Evolutionary conservation across 2,113 vertebrate species (phyloP).

Genomic region (Cyanocitta stelleri): DNA sequence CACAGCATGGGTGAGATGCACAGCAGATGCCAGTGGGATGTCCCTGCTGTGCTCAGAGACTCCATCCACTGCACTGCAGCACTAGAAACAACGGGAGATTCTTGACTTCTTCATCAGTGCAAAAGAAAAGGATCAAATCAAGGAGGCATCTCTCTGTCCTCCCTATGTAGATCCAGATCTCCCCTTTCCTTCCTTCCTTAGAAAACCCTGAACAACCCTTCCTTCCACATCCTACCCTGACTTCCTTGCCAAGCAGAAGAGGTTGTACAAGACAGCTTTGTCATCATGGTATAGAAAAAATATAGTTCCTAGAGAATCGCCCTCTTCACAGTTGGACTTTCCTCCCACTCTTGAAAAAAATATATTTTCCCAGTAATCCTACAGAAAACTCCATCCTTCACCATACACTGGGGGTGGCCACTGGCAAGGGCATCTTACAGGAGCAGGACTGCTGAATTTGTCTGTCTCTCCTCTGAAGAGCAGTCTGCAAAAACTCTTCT

Average conservation of each 20-base stretch:
- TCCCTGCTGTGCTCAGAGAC: neutral
- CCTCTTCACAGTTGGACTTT: neutral
- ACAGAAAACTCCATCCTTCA: neutral
- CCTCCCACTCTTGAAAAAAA: neutral
- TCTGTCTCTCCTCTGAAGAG: neutral
- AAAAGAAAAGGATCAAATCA: neutral
- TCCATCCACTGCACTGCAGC: neutral
- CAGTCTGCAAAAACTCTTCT: neutral
- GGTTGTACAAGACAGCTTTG: neutral
- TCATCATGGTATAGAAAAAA: neutral
- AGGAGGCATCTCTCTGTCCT: neutral
- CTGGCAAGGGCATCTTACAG: neutral
- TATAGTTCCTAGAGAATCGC: neutral
- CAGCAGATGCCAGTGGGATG: neutral
- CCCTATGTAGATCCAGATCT: neutral
- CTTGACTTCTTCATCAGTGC: neutral
- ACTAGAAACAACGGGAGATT: neutral
- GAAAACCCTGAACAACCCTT: neutral
- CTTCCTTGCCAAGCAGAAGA: neutral
- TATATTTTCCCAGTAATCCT: neutral
- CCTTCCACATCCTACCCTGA: neutral
- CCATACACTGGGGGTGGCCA: accelerated
- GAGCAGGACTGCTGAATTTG: neutral
- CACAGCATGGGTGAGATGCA: neutral
- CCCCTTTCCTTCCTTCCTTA: neutral